A percentile compares a stretch with the other conserved stretches of the same genome.
Conservation (phyloP, 92 coral and sea anemone species). For the Phymanthus crucifer region DNA sequence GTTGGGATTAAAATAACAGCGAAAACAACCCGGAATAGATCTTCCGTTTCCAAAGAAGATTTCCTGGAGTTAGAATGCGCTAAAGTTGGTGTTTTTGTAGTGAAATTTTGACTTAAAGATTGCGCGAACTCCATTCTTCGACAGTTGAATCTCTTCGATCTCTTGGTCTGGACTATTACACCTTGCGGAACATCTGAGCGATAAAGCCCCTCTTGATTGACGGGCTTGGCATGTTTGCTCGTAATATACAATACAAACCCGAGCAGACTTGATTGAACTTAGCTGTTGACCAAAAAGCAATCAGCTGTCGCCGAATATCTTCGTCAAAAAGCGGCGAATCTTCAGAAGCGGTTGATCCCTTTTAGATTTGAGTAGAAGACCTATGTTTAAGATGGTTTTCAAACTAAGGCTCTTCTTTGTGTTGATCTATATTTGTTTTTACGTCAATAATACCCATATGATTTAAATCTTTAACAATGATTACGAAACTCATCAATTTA, state of each 20-base stretch:
- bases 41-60: constrained; percentile 24
- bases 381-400: background rate
- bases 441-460: too few species aligned
- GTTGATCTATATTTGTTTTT: background rate
- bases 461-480: too few species aligned
- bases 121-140: background rate
- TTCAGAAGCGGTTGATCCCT: background rate
- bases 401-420: background rate
- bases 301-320: background rate
- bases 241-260: background rate
- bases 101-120: background rate
- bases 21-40: constrained; percentile 37
- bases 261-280: background rate
- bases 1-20: constrained; percentile 46
- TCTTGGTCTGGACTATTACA: background rate
- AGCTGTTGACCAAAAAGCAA: background rate
- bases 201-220: background rate
- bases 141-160: background rate
- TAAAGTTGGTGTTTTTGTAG: background rate
- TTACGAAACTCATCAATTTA: background rate
- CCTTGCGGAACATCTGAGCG: background rate
- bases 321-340: background rate
- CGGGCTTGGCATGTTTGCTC: background rate
- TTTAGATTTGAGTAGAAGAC: background rate
- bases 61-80: background rate